These are phyloP conservation scores for Tetrapedia diversipes DNA, from an alignment of 2,888 invertebrate species.

Conservation along the genomic window DNA sequence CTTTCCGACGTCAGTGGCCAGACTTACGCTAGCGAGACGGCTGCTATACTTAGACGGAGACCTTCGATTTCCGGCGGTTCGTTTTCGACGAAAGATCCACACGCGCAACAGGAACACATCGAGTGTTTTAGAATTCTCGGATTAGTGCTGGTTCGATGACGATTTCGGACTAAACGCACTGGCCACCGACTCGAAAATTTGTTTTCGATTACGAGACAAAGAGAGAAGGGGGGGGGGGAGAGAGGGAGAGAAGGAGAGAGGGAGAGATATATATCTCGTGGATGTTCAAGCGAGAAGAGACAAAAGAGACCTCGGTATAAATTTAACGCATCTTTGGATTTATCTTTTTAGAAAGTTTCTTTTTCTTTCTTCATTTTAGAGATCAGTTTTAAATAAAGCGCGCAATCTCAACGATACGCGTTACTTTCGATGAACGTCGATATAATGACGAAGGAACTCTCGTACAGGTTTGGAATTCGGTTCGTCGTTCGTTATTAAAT, in stretches of 20 bases:
- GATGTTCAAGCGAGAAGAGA: constrained; percentile 3
- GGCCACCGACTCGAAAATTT: constrained; percentile 30
- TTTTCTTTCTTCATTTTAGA: not conserved
- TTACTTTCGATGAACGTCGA: not conserved
- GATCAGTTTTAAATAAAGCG: not conserved
- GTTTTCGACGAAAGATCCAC: constrained; percentile 67
- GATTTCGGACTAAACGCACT: constrained; percentile 5
- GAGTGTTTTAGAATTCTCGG: constrained; percentile 5
- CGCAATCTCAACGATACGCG: not conserved
- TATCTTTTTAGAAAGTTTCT: not conserved
- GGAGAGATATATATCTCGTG: not conserved
- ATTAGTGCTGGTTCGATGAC: not conserved
- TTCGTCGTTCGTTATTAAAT: not conserved
- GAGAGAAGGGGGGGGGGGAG: not conserved
- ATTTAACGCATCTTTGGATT: constrained; percentile 37
- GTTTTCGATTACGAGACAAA: constrained; percentile 26
- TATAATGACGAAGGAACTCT: not conserved
- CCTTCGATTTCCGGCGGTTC: constrained; percentile 72
- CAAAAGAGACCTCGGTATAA: constrained; percentile 49
- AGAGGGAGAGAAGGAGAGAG: not conserved
- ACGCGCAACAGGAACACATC: constrained; percentile 32
- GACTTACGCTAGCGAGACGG: constrained; percentile 64
- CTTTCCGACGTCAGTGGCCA: constrained; percentile 69
- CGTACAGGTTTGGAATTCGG: not conserved
- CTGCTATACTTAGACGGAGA: constrained; percentile 68